phyloP scores from a whole-genome alignment of 1,140 invertebrate species.

The Anadara kagoshimensis region DNA sequence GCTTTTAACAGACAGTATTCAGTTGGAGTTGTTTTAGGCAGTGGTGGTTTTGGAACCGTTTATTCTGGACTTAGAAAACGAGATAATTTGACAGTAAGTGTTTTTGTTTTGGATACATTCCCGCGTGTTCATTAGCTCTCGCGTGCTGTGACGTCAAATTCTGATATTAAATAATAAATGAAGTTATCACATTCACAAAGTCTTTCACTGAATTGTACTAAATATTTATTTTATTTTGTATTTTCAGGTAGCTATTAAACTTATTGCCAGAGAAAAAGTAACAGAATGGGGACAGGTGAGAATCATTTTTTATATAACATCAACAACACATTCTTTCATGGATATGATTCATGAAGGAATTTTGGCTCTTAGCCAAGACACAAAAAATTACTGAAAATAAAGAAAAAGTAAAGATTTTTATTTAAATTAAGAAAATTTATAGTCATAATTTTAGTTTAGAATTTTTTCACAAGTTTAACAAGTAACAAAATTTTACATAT shows the following conservation, averaged over 20 bases:
- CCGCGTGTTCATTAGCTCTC: background rate
- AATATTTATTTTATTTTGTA: conserved; percentile 38
- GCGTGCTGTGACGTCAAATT: background rate
- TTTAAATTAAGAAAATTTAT: no score
- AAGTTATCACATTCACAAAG: background rate
- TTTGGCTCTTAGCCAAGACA: no score
- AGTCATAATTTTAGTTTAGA: no score
- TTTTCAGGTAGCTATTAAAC: conserved; percentile 79
- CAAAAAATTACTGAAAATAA: no score
- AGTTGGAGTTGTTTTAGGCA: conserved; percentile 76
- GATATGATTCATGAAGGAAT: no score
- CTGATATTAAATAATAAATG: background rate
- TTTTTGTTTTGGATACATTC: background rate
- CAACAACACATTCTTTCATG: no score
- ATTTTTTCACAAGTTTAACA: no score
- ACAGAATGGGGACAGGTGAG: conserved; percentile 76
- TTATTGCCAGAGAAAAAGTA: conserved; percentile 78
- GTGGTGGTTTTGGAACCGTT: conserved; percentile 82
- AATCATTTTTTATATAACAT: no score
- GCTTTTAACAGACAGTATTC: conserved; percentile 72
- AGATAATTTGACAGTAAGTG: conserved; percentile 77
- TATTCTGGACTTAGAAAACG: conserved; percentile 77
- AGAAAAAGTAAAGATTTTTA: no score
- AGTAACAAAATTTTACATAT: no score
- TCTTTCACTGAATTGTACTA: background rate